phyloP scores from a whole-genome alignment of 2,888 invertebrate species.

The Epistrophe grossulariae region DNA sequence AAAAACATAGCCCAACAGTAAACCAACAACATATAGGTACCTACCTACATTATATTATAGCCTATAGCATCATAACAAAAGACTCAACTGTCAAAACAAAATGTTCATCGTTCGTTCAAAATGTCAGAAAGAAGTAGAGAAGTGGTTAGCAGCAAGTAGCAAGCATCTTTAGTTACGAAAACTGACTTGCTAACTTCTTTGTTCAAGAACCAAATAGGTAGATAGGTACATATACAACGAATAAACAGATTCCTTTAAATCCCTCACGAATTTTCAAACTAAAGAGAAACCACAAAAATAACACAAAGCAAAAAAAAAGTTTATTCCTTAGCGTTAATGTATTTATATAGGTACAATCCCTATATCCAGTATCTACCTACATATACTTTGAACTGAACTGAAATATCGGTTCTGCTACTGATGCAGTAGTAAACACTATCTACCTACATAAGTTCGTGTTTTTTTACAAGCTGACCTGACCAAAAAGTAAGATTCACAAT shows the following conservation, averaged over 20 bases:
- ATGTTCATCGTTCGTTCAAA: constrained; percentile 58
- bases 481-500: constrained; percentile 42
- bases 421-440: constrained; percentile 23
- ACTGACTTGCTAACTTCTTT: constrained; percentile 38
- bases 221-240: not conserved
- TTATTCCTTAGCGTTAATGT: not conserved
- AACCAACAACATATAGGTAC: not conserved
- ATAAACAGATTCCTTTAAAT: constrained; percentile 5
- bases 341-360: not conserved
- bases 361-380: not conserved
- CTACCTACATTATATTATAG: no score
- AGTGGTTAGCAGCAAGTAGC: not conserved
- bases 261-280: constrained; percentile 4
- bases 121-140: constrained; percentile 44
- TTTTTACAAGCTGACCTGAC: constrained; percentile 35
- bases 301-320: constrained; percentile 9
- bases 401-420: constrained; percentile 6
- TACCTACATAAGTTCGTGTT: not conserved
- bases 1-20: not conserved
- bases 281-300: constrained; percentile 39
- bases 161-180: constrained; percentile 42
- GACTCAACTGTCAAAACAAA: constrained; percentile 42
- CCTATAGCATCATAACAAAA: constrained; percentile 17
- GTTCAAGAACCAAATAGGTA: not conserved
- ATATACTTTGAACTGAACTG: not conserved